phyloP scores from a whole-genome alignment of 2,888 invertebrate genomes.

The Drosophila phalerata region DNA sequence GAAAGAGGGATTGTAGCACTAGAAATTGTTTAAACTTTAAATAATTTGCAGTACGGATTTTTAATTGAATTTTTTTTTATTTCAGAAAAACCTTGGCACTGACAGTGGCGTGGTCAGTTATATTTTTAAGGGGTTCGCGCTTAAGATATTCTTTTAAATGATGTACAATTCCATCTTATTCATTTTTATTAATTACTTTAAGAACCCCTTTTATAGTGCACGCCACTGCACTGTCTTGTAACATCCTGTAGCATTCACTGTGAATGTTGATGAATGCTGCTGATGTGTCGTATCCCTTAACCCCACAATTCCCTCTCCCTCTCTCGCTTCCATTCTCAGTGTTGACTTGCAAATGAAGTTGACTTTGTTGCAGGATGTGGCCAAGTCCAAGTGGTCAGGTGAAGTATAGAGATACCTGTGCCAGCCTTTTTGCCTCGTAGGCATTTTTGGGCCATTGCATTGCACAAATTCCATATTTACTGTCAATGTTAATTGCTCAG shows the following conservation, averaged over 20 bases:
- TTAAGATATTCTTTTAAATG: not conserved
- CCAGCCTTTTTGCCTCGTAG: slow-evolving; percentile 62
- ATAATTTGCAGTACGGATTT: too few species aligned
- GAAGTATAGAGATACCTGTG: slow-evolving; percentile 19
- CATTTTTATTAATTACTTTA: too few species aligned
- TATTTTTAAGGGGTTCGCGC: not conserved
- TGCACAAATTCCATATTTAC: slow-evolving; percentile 79
- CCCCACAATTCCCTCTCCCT: not conserved
- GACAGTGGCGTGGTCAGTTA: too few species aligned
- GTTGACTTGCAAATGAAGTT: slow-evolving; percentile 74
- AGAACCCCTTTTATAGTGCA: not conserved
- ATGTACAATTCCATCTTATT: too few species aligned
- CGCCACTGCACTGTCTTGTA: slow-evolving; percentile 24
- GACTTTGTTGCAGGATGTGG: slow-evolving; percentile 64
- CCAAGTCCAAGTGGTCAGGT: slow-evolving; percentile 10
- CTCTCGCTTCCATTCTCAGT: not conserved
- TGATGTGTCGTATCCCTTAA: slow-evolving; percentile 45
- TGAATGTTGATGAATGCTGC: slow-evolving; percentile 63
- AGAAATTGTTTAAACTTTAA: not conserved
- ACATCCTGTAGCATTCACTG: slow-evolving; percentile 57
- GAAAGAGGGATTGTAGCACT: not conserved
- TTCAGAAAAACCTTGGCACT: too few species aligned
- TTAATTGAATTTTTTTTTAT: too few species aligned
- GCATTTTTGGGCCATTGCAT: slow-evolving; percentile 68
- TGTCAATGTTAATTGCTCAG: slow-evolving; percentile 78